These are phyloP conservation scores for Spinibarbus caldwelli DNA, from an alignment of 2,797 vertebrate genomes.

Conservation along the genomic window DNA sequence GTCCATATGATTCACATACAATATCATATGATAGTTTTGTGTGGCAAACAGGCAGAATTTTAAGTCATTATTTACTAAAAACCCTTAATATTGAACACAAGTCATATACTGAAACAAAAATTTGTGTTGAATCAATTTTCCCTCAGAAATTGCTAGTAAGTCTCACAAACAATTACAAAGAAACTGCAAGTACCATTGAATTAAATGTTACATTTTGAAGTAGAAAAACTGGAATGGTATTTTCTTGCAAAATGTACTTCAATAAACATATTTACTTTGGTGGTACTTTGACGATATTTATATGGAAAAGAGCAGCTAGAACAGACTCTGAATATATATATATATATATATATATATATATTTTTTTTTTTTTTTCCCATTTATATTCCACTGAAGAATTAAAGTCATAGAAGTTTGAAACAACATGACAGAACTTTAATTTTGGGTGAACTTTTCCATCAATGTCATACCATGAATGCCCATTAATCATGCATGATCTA, in stretches of 20 bases:
- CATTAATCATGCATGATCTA: constrained; percentile 48
- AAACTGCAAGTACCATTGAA: neutral
- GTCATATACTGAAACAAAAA: neutral
- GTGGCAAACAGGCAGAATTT: neutral
- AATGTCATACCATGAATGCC: constrained; percentile 37
- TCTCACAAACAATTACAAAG: neutral
- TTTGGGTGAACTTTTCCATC: constrained; percentile 29
- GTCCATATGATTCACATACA: neutral
- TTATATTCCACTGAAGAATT: neutral
- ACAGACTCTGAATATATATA: neutral
- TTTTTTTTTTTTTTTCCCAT: too few relatives aligned
- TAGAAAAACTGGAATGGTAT: neutral
- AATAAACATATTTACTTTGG: too few relatives aligned
- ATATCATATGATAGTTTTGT: neutral
- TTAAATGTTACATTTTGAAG: neutral
- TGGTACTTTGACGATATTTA: neutral
- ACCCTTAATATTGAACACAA: neutral
- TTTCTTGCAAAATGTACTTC: too few relatives aligned
- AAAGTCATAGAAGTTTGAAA: constrained; percentile 12
- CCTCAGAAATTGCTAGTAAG: neutral
- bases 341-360: too few relatives aligned
- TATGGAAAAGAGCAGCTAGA: neutral
- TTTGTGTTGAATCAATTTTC: neutral
- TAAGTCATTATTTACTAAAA: neutral
- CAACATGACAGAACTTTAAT: neutral